Evolutionary conservation across 92 coral and sea anemone species (phyloP), one percentile per base, ranked within the genome.

Genomic region (Porites cylindrica): DNA sequence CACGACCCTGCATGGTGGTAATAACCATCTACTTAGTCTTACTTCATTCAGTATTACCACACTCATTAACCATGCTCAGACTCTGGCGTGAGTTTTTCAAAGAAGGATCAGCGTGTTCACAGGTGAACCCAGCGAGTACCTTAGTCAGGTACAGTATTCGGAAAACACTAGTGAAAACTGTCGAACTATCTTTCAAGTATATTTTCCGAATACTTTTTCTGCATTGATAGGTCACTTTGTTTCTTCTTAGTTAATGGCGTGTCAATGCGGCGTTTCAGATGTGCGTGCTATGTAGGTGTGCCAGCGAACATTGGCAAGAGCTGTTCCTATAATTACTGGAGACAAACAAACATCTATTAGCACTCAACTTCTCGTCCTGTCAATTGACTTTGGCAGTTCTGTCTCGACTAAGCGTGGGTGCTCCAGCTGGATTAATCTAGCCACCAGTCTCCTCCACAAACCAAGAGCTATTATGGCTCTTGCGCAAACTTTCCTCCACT

Each of bases 71-170:
- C 65, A 75, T 51, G 47, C 65, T 18, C 79, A 75, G 65, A 75
- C 47, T 75, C 43, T 70, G 43, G 75, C 75, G 16, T 47, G 51
- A n/a, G 79, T 75, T 17, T 75, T 75, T 75, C 32, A 75, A 75
- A 47, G 61, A 75, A 43, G 20, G 79, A 24, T 20, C 61, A 11
- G 13, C 77, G 26, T 72, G 77, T 16, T 72, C 77, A 72, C 9
- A 72, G 59, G 26, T 72, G 23, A 72, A 72, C 77, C 77, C 79
- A 17, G 79, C 50, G 79, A 75, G 63, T 75, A 75, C 79, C 63
- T 51, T 75, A 75, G 79, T 18, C 79, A 26, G 79, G 79, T 75
- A 75, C 79, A 51, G 79, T 75, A 75, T 75, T 51, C 79, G 61
- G 79, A 75, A 72, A 32, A 72, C 77, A 38, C 8, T 72, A 72